A percentile compares a stretch with the other conserved stretches of the same genome.
These are phyloP conservation scores for Carollia perspicillata DNA, from an alignment of 2,113 vertebrate genomes.

Conservation along the genomic window DNA sequence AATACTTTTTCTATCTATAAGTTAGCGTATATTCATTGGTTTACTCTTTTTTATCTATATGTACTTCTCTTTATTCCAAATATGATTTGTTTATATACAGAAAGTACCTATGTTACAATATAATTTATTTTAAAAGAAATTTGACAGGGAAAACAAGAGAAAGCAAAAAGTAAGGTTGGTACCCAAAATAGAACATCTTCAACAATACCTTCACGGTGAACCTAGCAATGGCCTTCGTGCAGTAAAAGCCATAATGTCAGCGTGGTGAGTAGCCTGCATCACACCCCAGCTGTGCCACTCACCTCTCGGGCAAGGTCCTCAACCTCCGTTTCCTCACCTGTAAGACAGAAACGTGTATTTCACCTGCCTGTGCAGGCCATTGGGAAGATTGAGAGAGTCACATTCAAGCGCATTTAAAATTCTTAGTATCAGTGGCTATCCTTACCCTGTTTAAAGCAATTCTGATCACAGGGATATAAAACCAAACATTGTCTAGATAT, in stretches of 20 bases:
- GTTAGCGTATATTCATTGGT: not conserved
- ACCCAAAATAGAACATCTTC: not conserved
- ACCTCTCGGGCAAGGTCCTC: not conserved
- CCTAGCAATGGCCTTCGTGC: not conserved
- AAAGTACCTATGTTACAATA: not conserved
- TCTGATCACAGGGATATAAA: not conserved
- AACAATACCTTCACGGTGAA: not conserved
- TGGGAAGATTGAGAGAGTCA: not conserved
- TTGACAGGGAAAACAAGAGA: not conserved
- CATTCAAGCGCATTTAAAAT: not conserved
- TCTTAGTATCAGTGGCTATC: not conserved
- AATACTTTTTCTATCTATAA: not conserved
- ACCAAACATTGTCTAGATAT: not conserved
- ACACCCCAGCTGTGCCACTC: not conserved
- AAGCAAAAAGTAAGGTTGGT: not conserved
- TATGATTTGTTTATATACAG: not conserved
- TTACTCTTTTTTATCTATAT: not conserved
- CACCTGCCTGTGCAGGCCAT: not conserved
- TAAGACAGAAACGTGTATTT: not conserved
- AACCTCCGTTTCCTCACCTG: not conserved
- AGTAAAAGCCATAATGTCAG: not conserved
- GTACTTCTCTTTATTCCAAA: not conserved
- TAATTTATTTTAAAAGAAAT: constrained; percentile 2
- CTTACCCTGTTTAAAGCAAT: not conserved
- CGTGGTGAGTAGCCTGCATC: not conserved